Evolutionary conservation across 2,113 vertebrate genomes (phyloP), one percentile per base, ranked within the genome.

Genomic region (Lathamus discolor): DNA sequence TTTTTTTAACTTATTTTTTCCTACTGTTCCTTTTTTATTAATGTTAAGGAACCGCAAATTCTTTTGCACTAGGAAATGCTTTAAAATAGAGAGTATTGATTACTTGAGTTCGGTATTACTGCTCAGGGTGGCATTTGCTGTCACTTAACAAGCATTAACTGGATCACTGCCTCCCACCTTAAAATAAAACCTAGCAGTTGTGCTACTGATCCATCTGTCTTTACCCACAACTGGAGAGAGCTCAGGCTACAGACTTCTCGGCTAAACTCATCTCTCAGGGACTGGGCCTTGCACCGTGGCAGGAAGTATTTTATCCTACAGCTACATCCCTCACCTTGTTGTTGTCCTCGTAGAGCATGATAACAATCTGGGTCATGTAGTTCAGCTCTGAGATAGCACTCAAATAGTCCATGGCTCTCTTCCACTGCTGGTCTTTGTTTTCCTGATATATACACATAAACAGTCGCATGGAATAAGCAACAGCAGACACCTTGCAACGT

Each of bases 291-390:
- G 48, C 39, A 81, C 9, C 4, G 0, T 0, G 2, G 77, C 86
- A 91, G 83, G 79, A 92, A 94, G 66, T 73, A 63, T 29, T 83
- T 73, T 22, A 57, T 62, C 95, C 96, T 93, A 66, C 44, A 68
- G 73, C 95, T 87, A 43, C 20, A 78, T 25, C 88, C 87, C 97
- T 97, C 94, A 99, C 99, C 99, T 98, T 99, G 80, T 99, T 99
- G 97, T 99, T 99, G 98, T 99, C 99, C 95, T 99, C 99, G 69
- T 99, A 99, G 55, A 99, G 98, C 99, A 99, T 99, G 97, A 99
- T 99, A 92, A 99, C 99, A 75, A 99, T 99, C 98, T 99, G 99
- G 52, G 99, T 99, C 99, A 99, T 99, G 97, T 99, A 99, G 98
- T 99, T 99, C 96, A 99, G 99, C 93, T 99, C 99, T 28, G 99